Percentiles rank a stretch among this genome's conserved stretches.
These are phyloP conservation scores for Tauraco hartlaubi DNA, from an alignment of 2,797 vertebrate genomes.

Conservation along the genomic window DNA sequence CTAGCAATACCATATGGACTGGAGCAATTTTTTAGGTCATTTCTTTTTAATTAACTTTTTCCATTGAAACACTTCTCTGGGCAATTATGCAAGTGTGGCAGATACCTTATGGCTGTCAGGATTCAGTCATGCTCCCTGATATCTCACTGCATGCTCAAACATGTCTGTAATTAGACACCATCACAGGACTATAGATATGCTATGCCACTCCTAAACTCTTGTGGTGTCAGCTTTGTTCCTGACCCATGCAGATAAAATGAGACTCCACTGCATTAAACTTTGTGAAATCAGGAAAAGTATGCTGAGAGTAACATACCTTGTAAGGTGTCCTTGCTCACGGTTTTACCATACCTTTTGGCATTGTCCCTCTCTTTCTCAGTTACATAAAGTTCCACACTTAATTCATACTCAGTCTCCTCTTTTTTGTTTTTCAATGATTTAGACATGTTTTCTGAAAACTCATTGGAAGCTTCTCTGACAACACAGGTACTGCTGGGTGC, in stretches of 20 bases:
- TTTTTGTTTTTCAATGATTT: background rate
- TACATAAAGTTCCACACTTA: background rate
- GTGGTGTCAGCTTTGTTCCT: background rate
- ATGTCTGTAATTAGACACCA: background rate
- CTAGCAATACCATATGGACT: fast-evolving
- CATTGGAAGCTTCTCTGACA: background rate
- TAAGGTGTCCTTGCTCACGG: background rate
- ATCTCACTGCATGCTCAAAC: background rate
- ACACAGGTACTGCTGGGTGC: background rate
- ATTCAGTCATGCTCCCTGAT: background rate
- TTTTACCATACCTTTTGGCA: background rate
- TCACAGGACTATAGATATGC: too few relatives aligned
- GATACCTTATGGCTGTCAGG: background rate
- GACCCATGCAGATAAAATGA: background rate
- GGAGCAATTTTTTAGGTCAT: background rate
- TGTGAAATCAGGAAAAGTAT: background rate
- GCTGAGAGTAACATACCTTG: background rate
- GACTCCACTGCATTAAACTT: background rate
- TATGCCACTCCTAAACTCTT: background rate
- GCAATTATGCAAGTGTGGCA: background rate
- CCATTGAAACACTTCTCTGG: background rate
- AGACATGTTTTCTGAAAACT: background rate
- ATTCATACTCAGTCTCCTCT: background rate
- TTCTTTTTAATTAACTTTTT: background rate
- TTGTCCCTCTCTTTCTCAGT: background rate